Base-by-base conservation (phyloP, 2,113 vertebrate genomes). In the Onychorhynchus coronatus region DNA sequence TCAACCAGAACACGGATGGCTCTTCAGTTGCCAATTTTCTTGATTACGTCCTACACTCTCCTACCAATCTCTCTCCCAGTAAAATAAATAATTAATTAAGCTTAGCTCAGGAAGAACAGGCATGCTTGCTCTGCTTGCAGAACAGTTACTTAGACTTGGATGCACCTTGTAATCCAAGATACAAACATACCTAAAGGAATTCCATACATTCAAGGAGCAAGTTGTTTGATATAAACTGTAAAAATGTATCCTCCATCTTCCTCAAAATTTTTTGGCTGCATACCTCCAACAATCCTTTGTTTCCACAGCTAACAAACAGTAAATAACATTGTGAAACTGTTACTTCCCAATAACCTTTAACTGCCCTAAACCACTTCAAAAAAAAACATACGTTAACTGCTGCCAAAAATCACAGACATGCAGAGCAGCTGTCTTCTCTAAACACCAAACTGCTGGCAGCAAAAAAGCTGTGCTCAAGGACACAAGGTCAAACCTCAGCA, bases 401-500 rank as follows among this genome's bases (percentile, higher is more conserved):
- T 55, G 62, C n/a, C 42, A 83, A 76, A 72, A 52, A 55, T n/a
- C 3, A 37, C 15, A 47, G 63, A 22, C 49, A n/a, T 0, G 2
- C 47, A 71, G 30, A 3, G 18, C 33, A 5, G 1, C 19, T 28
- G 33, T 46, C 33, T 56, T 8, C 59, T 44, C 50, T 24, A 7
- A 68, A 67, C 31, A 31, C 18, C 23, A 55, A 27, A 31, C 53
- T 31, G n/a, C 46, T 55, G 35, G 33, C 55, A 93, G 42, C 5
- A 37, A 41, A 67, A 15, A 16, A 30, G 4, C 3, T 50, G 30
- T 7, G 23, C 13, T 71, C 79, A 95, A 94, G 90, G 95, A 89
- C 93, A 89, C 23, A 84, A 94, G 95, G 90, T 96, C 92, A 96
- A 80, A 86, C 9, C 6, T 46, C 62, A 16, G 21, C 33, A 72